Evolutionary conservation across 2,113 vertebrate genomes (phyloP).

Genomic region (Melanerpes aurifrons): DNA sequence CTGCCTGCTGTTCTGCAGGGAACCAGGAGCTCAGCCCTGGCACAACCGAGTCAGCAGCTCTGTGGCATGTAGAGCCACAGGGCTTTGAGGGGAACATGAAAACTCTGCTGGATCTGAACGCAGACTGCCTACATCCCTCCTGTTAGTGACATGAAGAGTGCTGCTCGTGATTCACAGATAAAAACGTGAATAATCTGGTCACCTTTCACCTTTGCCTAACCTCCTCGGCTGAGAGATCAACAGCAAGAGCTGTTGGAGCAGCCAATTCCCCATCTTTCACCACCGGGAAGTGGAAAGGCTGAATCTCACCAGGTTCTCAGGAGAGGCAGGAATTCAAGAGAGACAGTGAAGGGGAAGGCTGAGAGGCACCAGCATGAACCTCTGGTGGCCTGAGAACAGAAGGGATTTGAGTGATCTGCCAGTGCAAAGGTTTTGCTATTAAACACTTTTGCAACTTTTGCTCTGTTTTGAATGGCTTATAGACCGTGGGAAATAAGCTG

Average conservation of each 20-base stretch:
- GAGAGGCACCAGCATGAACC: neutral
- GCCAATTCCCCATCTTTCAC: neutral
- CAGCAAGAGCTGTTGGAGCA: neutral
- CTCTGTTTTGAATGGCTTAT: neutral
- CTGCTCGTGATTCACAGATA: neutral
- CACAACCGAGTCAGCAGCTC: neutral
- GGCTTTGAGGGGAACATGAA: neutral
- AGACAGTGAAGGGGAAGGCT: neutral
- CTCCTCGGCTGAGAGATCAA: accelerated
- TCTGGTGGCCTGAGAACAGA: neutral
- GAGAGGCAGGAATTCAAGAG: neutral
- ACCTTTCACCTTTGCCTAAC: neutral
- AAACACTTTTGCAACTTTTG: neutral
- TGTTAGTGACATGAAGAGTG: neutral
- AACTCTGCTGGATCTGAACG: neutral
- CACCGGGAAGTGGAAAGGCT: neutral
- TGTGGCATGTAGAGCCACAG: accelerated
- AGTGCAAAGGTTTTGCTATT: neutral
- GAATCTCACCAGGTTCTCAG: neutral
- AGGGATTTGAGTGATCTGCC: neutral
- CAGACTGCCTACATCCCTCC: neutral
- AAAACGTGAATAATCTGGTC: neutral
- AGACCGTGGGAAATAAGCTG: neutral
- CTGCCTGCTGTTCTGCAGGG: neutral
- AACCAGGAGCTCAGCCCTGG: neutral